Evolutionary conservation across 2,888 invertebrate species (phyloP).

Genomic region (Tolmerus cingulatus): DNA sequence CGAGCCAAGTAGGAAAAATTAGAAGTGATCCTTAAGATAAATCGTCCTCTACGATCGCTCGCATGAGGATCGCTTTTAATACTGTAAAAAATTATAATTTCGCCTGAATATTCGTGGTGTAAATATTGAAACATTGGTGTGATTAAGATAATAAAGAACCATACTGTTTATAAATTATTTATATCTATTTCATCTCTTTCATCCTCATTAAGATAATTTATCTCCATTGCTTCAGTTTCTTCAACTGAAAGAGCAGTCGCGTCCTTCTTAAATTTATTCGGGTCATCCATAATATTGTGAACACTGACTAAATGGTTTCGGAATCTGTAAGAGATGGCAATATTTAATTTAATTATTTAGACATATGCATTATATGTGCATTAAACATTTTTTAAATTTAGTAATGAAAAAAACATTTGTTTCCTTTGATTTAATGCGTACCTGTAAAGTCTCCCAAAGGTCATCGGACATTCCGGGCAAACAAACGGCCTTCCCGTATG

Average conservation of each 20-base stretch:
- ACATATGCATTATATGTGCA: background rate
- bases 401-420: background rate
- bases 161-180: constrained; percentile 2
- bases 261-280: background rate
- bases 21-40: too few relatives aligned
- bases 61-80: too few relatives aligned
- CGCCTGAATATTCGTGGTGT: background rate
- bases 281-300: constrained; percentile 23
- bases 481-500: constrained; percentile 11
- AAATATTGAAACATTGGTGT: background rate
- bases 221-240: background rate
- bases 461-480: constrained; percentile 16
- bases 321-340: background rate
- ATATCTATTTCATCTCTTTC: constrained; percentile 6
- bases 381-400: background rate
- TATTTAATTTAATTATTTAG: background rate
- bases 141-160: background rate
- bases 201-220: background rate
- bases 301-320: constrained; percentile 4
- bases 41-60: too few relatives aligned
- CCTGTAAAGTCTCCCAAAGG: constrained; percentile 1
- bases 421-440: background rate
- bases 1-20: too few relatives aligned
- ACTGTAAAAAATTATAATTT: too few relatives aligned
- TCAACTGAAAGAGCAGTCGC: background rate